Evolutionary conservation across 2,113 vertebrate species (phyloP).

Genomic region (Casuarius casuarius): DNA sequence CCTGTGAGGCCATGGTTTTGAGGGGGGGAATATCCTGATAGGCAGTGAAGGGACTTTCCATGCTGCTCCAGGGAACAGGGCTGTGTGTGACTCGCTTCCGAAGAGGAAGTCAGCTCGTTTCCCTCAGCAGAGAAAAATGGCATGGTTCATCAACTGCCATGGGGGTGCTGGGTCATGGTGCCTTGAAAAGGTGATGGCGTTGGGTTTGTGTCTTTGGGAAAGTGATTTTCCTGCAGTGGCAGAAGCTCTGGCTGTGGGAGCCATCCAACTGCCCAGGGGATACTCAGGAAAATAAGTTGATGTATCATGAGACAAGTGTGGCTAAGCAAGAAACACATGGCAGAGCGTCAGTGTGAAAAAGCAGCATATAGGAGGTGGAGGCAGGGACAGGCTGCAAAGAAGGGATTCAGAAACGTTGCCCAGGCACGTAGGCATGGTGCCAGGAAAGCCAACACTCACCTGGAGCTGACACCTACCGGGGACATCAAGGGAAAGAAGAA

Average conservation of each 20-base stretch:
- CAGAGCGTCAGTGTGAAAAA: no score
- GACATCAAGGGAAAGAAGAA: background rate
- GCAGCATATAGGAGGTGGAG: no score
- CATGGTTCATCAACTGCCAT: background rate
- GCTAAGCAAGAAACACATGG: no score
- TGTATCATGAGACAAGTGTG: no score
- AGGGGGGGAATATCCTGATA: background rate
- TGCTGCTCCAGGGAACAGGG: background rate
- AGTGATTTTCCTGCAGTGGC: no score
- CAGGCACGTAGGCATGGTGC: accelerated
- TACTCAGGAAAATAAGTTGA: no score
- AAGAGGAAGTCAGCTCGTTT: background rate
- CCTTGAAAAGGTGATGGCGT: no score
- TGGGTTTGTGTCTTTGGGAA: background rate
- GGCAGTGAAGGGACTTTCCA: background rate
- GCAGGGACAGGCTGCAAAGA: no score
- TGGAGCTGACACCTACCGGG: background rate
- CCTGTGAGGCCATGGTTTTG: background rate
- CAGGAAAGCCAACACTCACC: accelerated
- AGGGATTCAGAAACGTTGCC: background rate
- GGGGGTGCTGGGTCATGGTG: background rate
- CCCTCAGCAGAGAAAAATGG: background rate
- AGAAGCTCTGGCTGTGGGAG: no score
- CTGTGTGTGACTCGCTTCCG: background rate
- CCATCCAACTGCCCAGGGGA: no score